Percentiles rank a stretch among this genome's conserved stretches.
These are phyloP conservation scores for Lucilia cuprina DNA, from an alignment of 1,140 invertebrate species.

Conservation along the genomic window DNA sequence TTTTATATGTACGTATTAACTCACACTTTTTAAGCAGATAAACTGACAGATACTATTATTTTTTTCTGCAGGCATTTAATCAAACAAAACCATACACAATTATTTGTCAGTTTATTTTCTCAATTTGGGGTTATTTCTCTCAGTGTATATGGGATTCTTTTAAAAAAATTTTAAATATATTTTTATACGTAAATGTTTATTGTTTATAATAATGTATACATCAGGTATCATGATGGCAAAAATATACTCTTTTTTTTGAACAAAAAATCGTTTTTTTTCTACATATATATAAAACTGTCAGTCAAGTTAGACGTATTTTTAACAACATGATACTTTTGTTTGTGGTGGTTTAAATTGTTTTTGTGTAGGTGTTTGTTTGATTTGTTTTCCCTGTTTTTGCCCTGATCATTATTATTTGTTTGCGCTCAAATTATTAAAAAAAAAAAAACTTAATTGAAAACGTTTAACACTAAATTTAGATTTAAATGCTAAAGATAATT, in stretches of 20 bases:
- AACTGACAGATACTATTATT: not conserved
- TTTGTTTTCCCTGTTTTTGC: not conserved
- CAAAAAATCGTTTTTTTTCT: not conserved
- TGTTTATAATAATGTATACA: not conserved
- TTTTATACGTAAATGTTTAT: not conserved
- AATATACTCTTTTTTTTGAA: not conserved
- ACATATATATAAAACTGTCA: constrained; percentile 18
- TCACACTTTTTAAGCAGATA: not conserved
- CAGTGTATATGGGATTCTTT: not conserved
- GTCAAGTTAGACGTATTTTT: not conserved
- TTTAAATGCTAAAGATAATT: constrained; percentile 10
- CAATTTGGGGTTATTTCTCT: not conserved
- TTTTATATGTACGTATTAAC: not conserved
- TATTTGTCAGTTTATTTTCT: not conserved
- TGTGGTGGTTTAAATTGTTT: too few species aligned
- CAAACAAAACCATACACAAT: not conserved
- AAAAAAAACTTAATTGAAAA: constrained; percentile 15
- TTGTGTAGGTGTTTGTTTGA: too few species aligned
- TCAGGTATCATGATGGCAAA: not conserved
- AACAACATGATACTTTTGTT: not conserved
- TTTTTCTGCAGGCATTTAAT: not conserved
- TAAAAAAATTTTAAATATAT: too few species aligned
- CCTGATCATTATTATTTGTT: not conserved
- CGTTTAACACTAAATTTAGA: constrained; percentile 27
- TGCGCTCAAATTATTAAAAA: not conserved